phyloP scores from a whole-genome alignment of 2,797 vertebrate genomes.

The Gymnopithys bicolor region DNA sequence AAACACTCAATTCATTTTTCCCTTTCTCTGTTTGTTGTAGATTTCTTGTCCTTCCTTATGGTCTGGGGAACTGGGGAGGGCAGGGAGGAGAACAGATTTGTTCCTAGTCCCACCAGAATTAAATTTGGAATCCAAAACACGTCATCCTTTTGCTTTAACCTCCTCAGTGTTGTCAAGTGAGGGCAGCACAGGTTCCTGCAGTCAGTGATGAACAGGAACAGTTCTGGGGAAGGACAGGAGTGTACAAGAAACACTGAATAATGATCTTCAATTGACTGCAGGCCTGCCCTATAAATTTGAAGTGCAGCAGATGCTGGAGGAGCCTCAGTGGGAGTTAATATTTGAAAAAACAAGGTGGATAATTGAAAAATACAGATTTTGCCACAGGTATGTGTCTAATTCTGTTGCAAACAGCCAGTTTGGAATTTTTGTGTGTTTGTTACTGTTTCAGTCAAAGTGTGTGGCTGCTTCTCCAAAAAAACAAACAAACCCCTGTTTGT shows the following conservation, averaged over 20 bases:
- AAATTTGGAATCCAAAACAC: background rate
- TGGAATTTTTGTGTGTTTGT: background rate
- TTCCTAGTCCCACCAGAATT: background rate
- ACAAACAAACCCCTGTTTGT: background rate
- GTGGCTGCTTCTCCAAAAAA: background rate
- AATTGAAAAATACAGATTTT: slow-evolving; percentile 89
- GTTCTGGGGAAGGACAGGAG: background rate
- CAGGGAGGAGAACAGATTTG: background rate
- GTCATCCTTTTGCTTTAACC: background rate
- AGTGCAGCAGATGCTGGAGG: slow-evolving; percentile 85
- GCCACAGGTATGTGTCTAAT: slow-evolving; percentile 80
- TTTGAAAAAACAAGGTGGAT: slow-evolving; percentile 94
- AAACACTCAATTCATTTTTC: background rate
- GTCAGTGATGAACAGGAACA: background rate
- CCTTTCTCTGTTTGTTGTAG: background rate
- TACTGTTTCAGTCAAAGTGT: background rate
- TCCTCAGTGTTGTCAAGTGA: background rate
- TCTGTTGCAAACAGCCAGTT: background rate
- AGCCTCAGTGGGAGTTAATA: slow-evolving; percentile 89
- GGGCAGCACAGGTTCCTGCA: background rate
- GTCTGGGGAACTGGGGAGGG: background rate
- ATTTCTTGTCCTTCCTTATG: background rate
- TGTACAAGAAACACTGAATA: background rate
- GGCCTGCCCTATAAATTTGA: slow-evolving; percentile 94
- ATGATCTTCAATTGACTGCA: slow-evolving; percentile 62